Evolutionary conservation across 1,140 invertebrate species (phyloP).

Genomic region (Lepidotrigona ventralis): DNA sequence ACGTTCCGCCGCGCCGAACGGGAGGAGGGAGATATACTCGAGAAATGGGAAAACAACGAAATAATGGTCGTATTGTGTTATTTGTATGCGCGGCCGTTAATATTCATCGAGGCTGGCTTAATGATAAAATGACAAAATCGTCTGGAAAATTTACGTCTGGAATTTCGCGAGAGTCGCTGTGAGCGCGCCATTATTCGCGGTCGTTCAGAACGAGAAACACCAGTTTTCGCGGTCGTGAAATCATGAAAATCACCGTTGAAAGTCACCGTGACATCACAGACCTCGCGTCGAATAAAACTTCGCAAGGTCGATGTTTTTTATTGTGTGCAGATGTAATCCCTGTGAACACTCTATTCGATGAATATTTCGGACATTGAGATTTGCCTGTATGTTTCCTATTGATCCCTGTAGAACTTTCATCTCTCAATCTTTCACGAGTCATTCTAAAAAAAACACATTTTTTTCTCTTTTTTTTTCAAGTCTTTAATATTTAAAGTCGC

Average conservation of each 20-base stretch:
- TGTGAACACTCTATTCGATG: neutral
- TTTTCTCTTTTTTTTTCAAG: neutral
- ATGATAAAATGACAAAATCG: slow-evolving; percentile 6
- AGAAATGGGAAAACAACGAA: neutral
- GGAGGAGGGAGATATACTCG: no score
- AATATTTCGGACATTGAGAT: neutral
- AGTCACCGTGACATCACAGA: neutral
- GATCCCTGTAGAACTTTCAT: neutral
- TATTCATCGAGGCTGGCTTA: neutral
- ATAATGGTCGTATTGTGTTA: neutral
- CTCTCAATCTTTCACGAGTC: neutral
- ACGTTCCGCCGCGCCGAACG: neutral
- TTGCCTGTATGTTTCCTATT: neutral
- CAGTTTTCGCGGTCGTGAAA: slow-evolving; percentile 40
- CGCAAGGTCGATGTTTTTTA: neutral
- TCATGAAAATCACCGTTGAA: slow-evolving; percentile 10
- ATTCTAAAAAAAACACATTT: no score
- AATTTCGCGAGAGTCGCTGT: neutral
- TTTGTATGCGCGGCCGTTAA: neutral
- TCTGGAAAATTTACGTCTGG: neutral
- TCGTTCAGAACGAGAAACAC: slow-evolving; percentile 35
- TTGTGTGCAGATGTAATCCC: no score
- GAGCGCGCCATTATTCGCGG: slow-evolving; percentile 34
- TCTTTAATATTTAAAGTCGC: neutral
- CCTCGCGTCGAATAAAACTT: neutral